Conservation (phyloP, 2,797 vertebrate species). For the Choloepus didactylus region DNA sequence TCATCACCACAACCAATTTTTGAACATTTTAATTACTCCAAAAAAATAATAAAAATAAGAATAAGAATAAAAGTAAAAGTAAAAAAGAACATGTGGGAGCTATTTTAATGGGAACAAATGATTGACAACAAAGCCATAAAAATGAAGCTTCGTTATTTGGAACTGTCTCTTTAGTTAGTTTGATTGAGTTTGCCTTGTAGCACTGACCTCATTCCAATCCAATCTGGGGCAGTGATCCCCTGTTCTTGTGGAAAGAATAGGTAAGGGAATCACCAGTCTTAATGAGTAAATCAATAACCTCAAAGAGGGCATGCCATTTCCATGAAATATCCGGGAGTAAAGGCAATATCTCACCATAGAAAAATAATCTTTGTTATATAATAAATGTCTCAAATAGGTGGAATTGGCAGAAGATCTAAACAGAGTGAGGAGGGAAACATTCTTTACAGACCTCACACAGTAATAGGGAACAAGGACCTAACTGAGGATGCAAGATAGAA, state of each 20-base stretch:
- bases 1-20: too few species aligned
- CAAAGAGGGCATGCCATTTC: not conserved
- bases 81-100: not conserved
- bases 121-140: not conserved
- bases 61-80: too few species aligned
- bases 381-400: constrained; percentile 34
- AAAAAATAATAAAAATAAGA: too few species aligned
- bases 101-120: constrained; percentile 45
- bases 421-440: not conserved
- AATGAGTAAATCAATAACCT: not conserved
- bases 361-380: not conserved
- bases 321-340: not conserved
- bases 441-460: not conserved
- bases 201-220: not conserved
- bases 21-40: too few species aligned
- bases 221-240: not conserved
- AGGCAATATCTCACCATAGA: not conserved
- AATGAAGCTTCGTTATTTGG: not conserved
- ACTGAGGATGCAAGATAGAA: not conserved
- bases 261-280: not conserved
- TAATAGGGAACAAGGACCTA: not conserved
- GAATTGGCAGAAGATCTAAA: not conserved
- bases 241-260: not conserved
- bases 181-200: not conserved
- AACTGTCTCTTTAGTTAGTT: not conserved